phyloP scores from a whole-genome alignment of 2,113 vertebrate genomes.

The Gymnobelideus leadbeateri region DNA sequence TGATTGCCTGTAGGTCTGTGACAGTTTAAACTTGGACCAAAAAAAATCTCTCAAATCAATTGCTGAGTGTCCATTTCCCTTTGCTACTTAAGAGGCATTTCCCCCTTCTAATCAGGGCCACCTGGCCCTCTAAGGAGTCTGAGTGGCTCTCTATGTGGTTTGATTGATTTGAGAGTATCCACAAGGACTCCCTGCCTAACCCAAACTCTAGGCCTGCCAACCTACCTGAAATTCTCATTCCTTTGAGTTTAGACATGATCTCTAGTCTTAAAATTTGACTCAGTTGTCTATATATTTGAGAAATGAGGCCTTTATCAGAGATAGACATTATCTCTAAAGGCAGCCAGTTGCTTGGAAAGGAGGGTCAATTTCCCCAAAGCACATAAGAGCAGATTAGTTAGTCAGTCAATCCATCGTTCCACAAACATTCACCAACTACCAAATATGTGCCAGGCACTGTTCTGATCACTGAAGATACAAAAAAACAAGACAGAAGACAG shows the following conservation, averaged over 20 bases:
- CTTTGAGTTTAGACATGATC: neutral
- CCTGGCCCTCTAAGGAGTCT: neutral
- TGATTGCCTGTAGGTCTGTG: neutral
- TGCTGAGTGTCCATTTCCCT: neutral
- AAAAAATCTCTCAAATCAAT: neutral
- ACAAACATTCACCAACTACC: neutral
- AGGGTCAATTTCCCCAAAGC: neutral
- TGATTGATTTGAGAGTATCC: neutral
- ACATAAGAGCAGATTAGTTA: neutral
- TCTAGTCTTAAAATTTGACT: no score
- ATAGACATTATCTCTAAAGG: neutral
- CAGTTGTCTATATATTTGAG: no score
- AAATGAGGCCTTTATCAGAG: no score
- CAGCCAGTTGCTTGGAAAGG: neutral
- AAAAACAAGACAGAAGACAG: neutral
- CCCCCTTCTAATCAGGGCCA: neutral
- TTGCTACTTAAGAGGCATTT: conserved; percentile 2
- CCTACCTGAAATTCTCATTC: neutral
- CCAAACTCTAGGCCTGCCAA: neutral
- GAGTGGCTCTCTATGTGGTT: neutral
- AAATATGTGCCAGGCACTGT: neutral
- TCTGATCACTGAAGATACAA: neutral
- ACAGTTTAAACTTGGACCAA: neutral
- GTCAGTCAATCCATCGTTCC: neutral
- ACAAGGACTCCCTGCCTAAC: neutral